Percentiles rank a stretch among this genome's conserved stretches.
These are phyloP conservation scores for Poecilus cupreus DNA, from an alignment of 2,888 invertebrate genomes.

Conservation along the genomic window DNA sequence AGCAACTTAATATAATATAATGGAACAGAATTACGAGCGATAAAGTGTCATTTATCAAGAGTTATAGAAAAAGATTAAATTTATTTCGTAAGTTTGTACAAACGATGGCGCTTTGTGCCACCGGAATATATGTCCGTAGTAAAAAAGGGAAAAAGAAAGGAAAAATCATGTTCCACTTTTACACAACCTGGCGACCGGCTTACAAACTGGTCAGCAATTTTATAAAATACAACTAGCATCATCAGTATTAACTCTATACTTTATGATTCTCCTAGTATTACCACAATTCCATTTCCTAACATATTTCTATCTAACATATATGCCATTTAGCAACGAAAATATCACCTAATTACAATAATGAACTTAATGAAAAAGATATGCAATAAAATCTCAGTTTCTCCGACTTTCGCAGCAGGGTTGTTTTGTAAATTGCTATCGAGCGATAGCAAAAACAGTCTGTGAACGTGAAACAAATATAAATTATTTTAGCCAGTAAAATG, in stretches of 20 bases:
- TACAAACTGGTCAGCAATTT: slow-evolving; percentile 21
- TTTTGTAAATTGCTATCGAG: slow-evolving; percentile 10
- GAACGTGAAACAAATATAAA: slow-evolving; percentile 55
- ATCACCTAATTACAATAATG: no score
- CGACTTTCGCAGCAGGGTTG: not conserved
- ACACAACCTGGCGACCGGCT: not conserved
- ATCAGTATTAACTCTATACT: slow-evolving; percentile 22
- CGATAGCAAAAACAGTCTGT: slow-evolving; percentile 28
- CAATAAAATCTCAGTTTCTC: not conserved
- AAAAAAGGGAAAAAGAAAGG: slow-evolving; percentile 11
- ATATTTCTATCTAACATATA: no score
- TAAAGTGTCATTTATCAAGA: slow-evolving; percentile 49
- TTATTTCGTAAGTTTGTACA: slow-evolving; percentile 49
- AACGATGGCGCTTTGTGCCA: slow-evolving; percentile 42
- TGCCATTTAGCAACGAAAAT: no score
- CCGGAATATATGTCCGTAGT: slow-evolving; percentile 40
- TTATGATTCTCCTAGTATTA: not conserved
- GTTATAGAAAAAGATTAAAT: slow-evolving; percentile 55
- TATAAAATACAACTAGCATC: slow-evolving; percentile 13
- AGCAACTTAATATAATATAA: slow-evolving; percentile 23
- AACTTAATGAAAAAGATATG: no score
- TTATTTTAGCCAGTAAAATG: slow-evolving; percentile 38
- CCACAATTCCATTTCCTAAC: not conserved
- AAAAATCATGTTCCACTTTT: slow-evolving; percentile 43
- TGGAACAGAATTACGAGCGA: slow-evolving; percentile 28